phyloP scores from a whole-genome alignment of 1,140 invertebrate genomes.

The Pseudomyrmex dendroicus region DNA sequence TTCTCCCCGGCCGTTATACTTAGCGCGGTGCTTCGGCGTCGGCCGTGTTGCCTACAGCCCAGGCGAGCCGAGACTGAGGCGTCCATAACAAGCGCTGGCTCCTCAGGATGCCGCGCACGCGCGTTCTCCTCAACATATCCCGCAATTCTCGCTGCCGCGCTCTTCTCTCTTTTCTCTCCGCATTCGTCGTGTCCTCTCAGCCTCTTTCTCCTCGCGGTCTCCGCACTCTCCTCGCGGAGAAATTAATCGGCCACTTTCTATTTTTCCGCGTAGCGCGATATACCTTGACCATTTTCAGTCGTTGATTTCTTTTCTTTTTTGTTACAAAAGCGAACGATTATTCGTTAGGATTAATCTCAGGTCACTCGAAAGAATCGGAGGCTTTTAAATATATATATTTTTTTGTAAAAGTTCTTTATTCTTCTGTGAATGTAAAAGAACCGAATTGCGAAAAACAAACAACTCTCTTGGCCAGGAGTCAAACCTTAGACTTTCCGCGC shows the following conservation, averaged over 20 bases:
- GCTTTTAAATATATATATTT: no score
- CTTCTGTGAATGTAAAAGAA: no score
- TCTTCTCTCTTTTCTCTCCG: conserved; percentile 9
- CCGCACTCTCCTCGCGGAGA: neutral
- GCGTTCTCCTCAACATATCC: conserved; percentile 59
- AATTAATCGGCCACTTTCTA: conserved; percentile 71
- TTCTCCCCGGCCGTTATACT: conserved; percentile 45
- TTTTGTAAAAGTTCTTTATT: no score
- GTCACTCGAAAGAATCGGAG: neutral
- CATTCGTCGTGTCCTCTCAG: conserved; percentile 11
- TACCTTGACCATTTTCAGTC: conserved; percentile 2
- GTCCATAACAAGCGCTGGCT: conserved; percentile 77
- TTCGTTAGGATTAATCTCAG: neutral
- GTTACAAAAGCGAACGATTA: neutral
- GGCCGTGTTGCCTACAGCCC: conserved; percentile 79
- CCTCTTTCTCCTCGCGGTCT: conserved; percentile 7
- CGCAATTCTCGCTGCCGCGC: neutral
- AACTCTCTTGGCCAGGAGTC: no score
- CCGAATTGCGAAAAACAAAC: no score
- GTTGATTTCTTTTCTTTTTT: neutral
- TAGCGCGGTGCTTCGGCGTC: conserved; percentile 55
- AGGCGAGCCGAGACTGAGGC: conserved; percentile 83
- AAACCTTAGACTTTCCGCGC: no score
- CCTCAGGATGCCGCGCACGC: conserved; percentile 75
- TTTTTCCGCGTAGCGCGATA: conserved; percentile 45